phyloP scores from a whole-genome alignment of 2,113 vertebrate species.

The Myiozetetes cayanensis region DNA sequence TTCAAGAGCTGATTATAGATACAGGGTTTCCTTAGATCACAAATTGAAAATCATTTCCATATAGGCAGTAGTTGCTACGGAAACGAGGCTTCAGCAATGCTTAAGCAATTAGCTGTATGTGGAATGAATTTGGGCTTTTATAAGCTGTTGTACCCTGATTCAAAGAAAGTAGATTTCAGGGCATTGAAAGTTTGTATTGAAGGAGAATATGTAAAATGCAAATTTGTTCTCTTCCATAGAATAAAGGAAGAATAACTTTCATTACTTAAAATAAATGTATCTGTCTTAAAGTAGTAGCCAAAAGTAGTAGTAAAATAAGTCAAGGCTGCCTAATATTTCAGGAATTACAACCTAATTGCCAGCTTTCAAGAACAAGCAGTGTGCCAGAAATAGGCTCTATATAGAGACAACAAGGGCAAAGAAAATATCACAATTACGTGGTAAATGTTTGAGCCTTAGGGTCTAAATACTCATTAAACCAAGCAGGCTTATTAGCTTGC shows the following conservation, averaged over 20 bases:
- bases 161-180: background rate
- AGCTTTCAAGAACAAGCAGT: background rate
- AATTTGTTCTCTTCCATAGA: background rate
- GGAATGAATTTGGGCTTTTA: background rate
- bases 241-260: background rate
- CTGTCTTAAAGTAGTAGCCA: background rate
- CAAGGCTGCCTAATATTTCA: background rate
- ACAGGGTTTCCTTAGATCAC: background rate
- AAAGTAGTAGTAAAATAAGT: background rate
- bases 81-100: background rate
- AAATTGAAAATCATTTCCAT: background rate
- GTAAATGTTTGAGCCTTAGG: background rate
- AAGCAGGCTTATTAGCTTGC: background rate
- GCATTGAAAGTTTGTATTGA: background rate
- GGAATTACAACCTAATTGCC: background rate
- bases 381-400: background rate
- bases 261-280: background rate
- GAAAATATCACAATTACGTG: background rate
- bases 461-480: background rate
- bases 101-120: background rate
- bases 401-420: background rate
- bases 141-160: background rate
- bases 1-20: background rate
- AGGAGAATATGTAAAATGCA: background rate
- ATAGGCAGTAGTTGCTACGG: background rate